phyloP scores from a whole-genome alignment of 2,888 invertebrate species.

The Drosophila bunnanda region DNA sequence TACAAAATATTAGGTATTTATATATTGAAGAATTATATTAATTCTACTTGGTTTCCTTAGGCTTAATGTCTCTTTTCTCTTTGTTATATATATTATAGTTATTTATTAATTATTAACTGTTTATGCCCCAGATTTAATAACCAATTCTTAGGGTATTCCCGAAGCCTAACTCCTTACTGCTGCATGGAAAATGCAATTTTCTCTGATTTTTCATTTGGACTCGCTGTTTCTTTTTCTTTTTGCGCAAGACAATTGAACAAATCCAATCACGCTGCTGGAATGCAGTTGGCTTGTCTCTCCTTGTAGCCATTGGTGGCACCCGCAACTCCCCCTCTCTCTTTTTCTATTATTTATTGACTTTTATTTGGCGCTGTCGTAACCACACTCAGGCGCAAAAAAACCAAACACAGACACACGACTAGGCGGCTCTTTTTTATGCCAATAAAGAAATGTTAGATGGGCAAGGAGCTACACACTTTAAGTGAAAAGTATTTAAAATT shows the following conservation, averaged over 20 bases:
- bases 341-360: slow-evolving; percentile 72
- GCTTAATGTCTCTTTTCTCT: too few species aligned
- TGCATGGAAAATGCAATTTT: slow-evolving; percentile 13
- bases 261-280: slow-evolving; percentile 62
- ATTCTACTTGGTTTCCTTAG: neutral
- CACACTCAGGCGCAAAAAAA: slow-evolving; percentile 28
- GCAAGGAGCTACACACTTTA: neutral
- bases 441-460: slow-evolving; percentile 22
- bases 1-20: neutral
- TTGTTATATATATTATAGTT: neutral
- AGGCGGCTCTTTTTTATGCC: slow-evolving; percentile 18
- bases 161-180: neutral
- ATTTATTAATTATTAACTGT: neutral
- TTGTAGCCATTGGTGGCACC: slow-evolving; percentile 7
- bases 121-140: too few species aligned
- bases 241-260: slow-evolving; percentile 56
- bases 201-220: slow-evolving; percentile 16
- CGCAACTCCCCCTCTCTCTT: slow-evolving; percentile 23
- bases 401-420: slow-evolving; percentile 13
- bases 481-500: neutral
- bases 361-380: slow-evolving; percentile 74
- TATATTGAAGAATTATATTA: neutral
- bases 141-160: neutral
- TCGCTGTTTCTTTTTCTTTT: slow-evolving; percentile 17
- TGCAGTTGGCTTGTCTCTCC: slow-evolving; percentile 62